Percentiles rank a stretch among this genome's conserved stretches.
Conservation (phyloP, 2,113 vertebrate genomes). For the Psilopsiagon aurifrons region DNA sequence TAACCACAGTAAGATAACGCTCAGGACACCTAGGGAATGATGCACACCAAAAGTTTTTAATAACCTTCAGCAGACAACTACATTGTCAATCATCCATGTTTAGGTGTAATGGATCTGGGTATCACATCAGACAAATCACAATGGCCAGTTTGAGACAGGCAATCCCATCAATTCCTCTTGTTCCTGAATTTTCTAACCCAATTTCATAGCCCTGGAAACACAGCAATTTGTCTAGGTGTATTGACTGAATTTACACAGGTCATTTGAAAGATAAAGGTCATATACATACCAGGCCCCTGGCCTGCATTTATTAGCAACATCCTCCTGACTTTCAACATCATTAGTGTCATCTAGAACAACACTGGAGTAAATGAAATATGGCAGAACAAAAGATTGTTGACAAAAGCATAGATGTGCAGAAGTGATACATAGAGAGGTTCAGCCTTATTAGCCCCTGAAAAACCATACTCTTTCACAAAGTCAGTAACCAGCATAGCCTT, state of each 20-base stretch:
- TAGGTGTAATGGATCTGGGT: background rate
- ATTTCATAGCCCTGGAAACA: conserved; percentile 57
- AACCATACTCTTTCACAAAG: conserved; percentile 7
- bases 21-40: background rate
- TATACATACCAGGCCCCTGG: conserved; percentile 7
- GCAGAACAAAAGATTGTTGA: conserved; percentile 50
- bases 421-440: conserved; percentile 46
- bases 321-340: conserved; percentile 55
- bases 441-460: conserved; percentile 59
- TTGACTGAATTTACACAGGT: conserved; percentile 69
- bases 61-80: background rate
- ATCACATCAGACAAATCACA: conserved; percentile 26
- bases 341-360: conserved; percentile 58
- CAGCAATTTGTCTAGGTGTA: conserved; percentile 48
- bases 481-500: background rate
- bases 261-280: conserved; percentile 76
- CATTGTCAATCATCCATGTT: background rate
- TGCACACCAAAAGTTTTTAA: background rate
- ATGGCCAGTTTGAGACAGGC: background rate
- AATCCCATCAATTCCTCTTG: conserved; percentile 7
- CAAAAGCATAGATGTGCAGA: conserved; percentile 33
- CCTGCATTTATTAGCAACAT: conserved; percentile 59
- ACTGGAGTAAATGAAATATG: conserved; percentile 65
- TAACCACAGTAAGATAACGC: background rate
- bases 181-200: conserved; percentile 58